Conservation (phyloP, 2,113 vertebrate genomes). For the Candoia aspera region DNA sequence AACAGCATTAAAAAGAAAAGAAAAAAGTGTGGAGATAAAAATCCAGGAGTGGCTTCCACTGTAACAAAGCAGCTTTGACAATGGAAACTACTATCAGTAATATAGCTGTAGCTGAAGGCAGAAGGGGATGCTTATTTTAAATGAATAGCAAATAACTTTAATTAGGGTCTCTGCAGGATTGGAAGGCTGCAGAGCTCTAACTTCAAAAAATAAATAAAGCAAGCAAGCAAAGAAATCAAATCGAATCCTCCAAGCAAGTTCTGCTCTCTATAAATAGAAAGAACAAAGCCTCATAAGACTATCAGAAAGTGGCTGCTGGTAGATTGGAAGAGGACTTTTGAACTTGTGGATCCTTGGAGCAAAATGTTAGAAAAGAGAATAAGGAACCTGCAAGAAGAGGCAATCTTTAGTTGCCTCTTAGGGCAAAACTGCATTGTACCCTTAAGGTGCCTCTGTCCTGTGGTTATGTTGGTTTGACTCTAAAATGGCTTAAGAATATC, state of each 20-base stretch:
- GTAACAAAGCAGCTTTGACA: neutral
- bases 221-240: conserved; percentile 33
- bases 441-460: neutral
- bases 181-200: conserved; percentile 3
- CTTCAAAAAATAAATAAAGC: neutral
- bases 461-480: neutral
- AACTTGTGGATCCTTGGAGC: conserved; percentile 34
- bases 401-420: neutral
- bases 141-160: conserved; percentile 39
- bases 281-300: conserved; percentile 17
- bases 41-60: neutral
- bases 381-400: conserved; percentile 32
- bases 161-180: conserved; percentile 25
- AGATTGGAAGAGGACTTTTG: conserved; percentile 28
- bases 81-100: neutral
- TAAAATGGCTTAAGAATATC: neutral
- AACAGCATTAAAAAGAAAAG: neutral
- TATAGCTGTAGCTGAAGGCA: conserved; percentile 25
- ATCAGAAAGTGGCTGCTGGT: conserved; percentile 31
- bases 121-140: neutral
- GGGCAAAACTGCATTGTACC: neutral
- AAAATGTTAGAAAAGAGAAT: conserved; percentile 37
- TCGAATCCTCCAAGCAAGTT: conserved; percentile 7
- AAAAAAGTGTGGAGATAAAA: neutral
- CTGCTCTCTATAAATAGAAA: conserved; percentile 26